Conservation (phyloP, 2,888 invertebrate species). For the Cryptocheilus praepositus region DNA sequence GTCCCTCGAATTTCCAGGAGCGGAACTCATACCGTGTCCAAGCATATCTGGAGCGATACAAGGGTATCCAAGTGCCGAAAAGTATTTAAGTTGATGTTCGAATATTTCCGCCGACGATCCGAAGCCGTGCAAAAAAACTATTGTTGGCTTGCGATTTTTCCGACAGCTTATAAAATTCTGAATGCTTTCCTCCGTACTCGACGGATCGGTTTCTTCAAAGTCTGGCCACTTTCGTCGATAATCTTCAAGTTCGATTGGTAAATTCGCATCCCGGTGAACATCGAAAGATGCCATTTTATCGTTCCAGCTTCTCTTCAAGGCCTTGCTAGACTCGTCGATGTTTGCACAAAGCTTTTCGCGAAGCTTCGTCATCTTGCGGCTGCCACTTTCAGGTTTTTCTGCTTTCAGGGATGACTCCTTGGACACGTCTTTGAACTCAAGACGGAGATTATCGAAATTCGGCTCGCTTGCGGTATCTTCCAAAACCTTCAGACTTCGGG, state of each 20-base stretch:
- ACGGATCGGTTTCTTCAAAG: constrained; percentile 31
- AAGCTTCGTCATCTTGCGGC: constrained; percentile 44
- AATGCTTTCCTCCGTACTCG: constrained; percentile 1
- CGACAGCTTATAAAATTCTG: constrained; percentile 55
- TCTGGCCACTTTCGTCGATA: constrained; percentile 51
- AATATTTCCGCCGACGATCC: constrained; percentile 81
- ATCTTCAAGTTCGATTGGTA: constrained; percentile 54
- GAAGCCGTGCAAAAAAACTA: constrained; percentile 82
- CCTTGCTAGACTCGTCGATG: constrained; percentile 32
- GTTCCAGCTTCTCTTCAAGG: constrained; percentile 23
- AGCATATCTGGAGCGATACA: constrained; percentile 82
- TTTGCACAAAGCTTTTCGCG: constrained; percentile 54
- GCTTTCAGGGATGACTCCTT: constrained; percentile 35
- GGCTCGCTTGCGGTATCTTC: too few relatives aligned
- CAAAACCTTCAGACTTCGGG: too few relatives aligned
- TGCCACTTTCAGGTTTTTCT: constrained; percentile 54
- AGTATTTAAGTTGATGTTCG: constrained; percentile 78
- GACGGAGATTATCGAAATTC: too few relatives aligned
- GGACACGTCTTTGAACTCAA: constrained; percentile 31
- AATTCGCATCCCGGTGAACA: constrained; percentile 24
- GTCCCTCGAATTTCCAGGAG: constrained; percentile 77
- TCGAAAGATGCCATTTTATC: constrained; percentile 34
- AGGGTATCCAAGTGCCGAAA: constrained; percentile 79
- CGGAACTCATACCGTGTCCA: constrained; percentile 82
- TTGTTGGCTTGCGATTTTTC: constrained; percentile 74